Base-by-base conservation (phyloP, 2,888 invertebrate genomes). In the Meganola albula region DNA sequence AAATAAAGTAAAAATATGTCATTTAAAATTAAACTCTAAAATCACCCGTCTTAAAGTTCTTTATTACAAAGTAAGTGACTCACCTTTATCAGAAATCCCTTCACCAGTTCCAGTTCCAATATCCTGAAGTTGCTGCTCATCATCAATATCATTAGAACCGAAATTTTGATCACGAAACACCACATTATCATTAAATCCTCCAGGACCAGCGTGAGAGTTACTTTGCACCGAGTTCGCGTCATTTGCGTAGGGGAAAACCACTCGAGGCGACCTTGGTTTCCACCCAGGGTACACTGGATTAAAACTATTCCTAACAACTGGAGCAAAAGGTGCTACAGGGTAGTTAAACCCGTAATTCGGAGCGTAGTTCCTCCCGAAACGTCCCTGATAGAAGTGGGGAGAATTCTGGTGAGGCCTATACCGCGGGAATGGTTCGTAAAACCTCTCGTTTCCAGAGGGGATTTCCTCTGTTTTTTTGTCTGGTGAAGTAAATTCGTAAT, bases 81-180 rank as follows among this genome's bases (percentile, higher is more conserved):
- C 74, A 91, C 92, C 92, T 87, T 91, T 87, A 56, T 92, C 91
- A 45, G 90, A 85, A 52, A 88, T 88, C 24, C 87, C 88, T 34
- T 84, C 77, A 20, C 74, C 77, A 1, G 75, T 74, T 5, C 85
- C 88, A 7, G 87, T 80, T 5, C 76, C 86, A 33, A 90, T 74
- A 56, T 92, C 92, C 76, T 92, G 92, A 24, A 91, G 65, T 40
- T 84, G 87, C 43, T 87, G 87, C 12, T 90, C 90, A 46, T 89
- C 89, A 12, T 87, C 83, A 27, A 90, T 65, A 39, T 90, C 90
- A 44, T 87, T 89, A 30, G 88, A 63, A 45, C 88, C 89, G 48
- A 89, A 88, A 63, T 83, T 89, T 57, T 88, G 89, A 47, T 90
- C 90, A 59, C 90, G 87, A 49, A 82, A 86, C 73, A 86, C 82